Evolutionary conservation across 2,888 invertebrate genomes (phyloP).

Genomic region (Seira musarum): DNA sequence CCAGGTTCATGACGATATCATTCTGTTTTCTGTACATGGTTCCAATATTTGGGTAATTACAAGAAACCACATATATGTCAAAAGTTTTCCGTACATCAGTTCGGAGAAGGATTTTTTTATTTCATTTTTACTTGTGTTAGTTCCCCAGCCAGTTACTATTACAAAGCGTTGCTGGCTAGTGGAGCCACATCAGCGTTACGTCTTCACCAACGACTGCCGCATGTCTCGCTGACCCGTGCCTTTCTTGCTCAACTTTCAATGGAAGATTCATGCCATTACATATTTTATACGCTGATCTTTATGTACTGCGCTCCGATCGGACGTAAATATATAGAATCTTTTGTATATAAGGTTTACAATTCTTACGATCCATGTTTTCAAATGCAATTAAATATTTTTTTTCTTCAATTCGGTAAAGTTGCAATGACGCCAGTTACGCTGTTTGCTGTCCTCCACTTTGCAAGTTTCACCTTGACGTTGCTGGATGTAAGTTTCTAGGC

Average conservation of each 20-base stretch:
- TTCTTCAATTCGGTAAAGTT: too few relatives aligned
- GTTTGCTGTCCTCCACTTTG: slow-evolving; percentile 93
- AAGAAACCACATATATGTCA: slow-evolving; percentile 23
- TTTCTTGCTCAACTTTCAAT: slow-evolving; percentile 85
- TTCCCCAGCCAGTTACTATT: slow-evolving; percentile 85
- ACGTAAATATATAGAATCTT: slow-evolving; percentile 78
- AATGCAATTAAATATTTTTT: neutral
- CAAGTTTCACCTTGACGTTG: slow-evolving; percentile 90
- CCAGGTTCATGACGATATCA: slow-evolving; percentile 86
- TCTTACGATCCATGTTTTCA: slow-evolving; percentile 1
- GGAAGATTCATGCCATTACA: slow-evolving; percentile 97
- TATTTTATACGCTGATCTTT: slow-evolving; percentile 96
- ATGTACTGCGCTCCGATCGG: slow-evolving; percentile 91
- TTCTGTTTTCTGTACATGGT: slow-evolving; percentile 89
- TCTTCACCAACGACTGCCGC: slow-evolving; percentile 93
- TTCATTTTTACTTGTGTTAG: slow-evolving; percentile 74
- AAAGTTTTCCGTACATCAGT: too few relatives aligned
- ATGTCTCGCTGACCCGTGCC: slow-evolving; percentile 85
- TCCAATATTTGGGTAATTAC: slow-evolving; percentile 89
- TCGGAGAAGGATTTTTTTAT: too few relatives aligned
- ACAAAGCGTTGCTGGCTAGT: slow-evolving; percentile 92
- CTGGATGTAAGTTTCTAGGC: slow-evolving; percentile 86
- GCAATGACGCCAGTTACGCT: slow-evolving; percentile 91
- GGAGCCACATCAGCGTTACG: slow-evolving; percentile 96
- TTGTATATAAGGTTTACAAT: too few relatives aligned